Conservation (phyloP, 2,113 vertebrate species). For the Campylomormyrus tamandua region DNA sequence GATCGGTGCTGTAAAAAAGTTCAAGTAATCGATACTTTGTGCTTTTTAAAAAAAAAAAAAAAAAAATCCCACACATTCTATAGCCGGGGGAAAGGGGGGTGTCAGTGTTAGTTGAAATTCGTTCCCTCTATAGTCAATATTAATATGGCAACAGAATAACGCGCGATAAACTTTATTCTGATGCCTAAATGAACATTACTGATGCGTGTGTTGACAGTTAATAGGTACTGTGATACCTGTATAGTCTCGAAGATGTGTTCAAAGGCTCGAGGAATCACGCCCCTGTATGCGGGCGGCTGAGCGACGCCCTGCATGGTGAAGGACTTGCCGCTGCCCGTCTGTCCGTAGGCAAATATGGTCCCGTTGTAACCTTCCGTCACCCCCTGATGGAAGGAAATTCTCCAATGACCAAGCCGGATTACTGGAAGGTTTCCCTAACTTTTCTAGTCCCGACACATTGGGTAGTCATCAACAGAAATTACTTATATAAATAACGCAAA, state of each 20-base stretch:
- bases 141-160: neutral
- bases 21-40: neutral
- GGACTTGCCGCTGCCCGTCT: conserved; percentile 86
- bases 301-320: conserved; percentile 81
- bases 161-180: too few relatives aligned
- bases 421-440: neutral
- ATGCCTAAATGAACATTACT: neutral
- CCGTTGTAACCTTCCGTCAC: conserved; percentile 84
- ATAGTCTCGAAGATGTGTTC: conserved; percentile 82
- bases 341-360: conserved; percentile 83
- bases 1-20: neutral
- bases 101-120: neutral
- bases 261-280: conserved; percentile 76
- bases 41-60: neutral
- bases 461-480: neutral
- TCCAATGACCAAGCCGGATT: neutral
- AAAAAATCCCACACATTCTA: neutral
- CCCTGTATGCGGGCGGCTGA: conserved; percentile 62
- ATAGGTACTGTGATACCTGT: conserved; percentile 58
- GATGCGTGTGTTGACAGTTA: neutral
- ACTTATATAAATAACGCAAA: neutral
- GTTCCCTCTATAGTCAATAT: neutral
- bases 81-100: neutral
- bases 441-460: neutral
- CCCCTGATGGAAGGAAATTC: conserved; percentile 53